phyloP scores from a whole-genome alignment of 2,113 vertebrate genomes.

The Megatriorchis doriae region DNA sequence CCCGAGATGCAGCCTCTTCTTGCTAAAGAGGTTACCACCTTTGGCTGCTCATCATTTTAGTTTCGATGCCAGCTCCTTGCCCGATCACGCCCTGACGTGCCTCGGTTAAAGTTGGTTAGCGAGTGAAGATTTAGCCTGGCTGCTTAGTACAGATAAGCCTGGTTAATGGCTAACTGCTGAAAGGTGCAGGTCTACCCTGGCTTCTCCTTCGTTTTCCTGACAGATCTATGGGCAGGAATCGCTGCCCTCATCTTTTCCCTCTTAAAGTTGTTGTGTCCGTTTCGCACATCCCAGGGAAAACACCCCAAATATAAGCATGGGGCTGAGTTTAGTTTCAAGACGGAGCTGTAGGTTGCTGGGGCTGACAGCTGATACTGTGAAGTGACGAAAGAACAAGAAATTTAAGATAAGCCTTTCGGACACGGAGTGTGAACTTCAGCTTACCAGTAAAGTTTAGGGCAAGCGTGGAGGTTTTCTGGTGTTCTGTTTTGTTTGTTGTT shows the following conservation, averaged over 20 bases:
- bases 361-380: background rate
- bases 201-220: background rate
- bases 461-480: fast-evolving
- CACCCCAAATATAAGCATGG: fast-evolving
- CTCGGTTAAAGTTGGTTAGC: background rate
- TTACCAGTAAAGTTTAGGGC: background rate
- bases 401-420: background rate
- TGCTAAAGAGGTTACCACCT: conserved; percentile 15
- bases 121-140: background rate
- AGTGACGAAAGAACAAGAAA: background rate
- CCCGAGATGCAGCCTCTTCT: background rate
- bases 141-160: background rate
- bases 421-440: background rate
- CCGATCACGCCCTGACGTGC: background rate
- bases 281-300: background rate
- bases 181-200: background rate
- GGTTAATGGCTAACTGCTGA: background rate
- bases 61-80: conserved; percentile 1
- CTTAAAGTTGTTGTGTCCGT: background rate
- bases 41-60: background rate
- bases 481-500: background rate
- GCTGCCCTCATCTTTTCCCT: background rate
- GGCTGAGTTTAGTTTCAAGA: background rate
- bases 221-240: background rate
- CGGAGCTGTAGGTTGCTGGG: background rate